Evolutionary conservation across 2,113 vertebrate genomes (phyloP).

Genomic region (Bufo gargarizans): DNA sequence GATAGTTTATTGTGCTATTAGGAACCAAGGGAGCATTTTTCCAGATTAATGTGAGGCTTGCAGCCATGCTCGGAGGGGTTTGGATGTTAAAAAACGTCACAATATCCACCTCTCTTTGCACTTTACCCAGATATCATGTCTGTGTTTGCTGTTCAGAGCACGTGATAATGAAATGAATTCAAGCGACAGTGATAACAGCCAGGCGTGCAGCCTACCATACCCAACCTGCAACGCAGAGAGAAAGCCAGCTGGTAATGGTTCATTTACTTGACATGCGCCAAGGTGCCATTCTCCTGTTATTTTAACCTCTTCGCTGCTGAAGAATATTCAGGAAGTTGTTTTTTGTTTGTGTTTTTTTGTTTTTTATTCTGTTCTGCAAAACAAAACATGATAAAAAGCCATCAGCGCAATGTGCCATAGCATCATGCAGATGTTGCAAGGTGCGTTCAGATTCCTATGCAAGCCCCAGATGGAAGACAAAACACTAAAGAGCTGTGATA

Average conservation of each 20-base stretch:
- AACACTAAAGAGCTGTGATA: conserved; percentile 64
- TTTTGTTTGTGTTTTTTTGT: neutral
- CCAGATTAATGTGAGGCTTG: conserved; percentile 1
- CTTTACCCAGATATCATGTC: neutral
- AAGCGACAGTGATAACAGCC: conserved; percentile 14
- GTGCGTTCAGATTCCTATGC: conserved; percentile 69
- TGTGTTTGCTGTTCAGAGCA: neutral
- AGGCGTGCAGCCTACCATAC: conserved; percentile 5
- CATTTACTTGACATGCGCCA: conserved; percentile 17
- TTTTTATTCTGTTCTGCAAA: conserved; percentile 8
- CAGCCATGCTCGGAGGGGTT: neutral
- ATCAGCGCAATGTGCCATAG: conserved; percentile 30
- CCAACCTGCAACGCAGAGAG: neutral
- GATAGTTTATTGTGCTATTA: conserved; percentile 34
- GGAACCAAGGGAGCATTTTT: conserved; percentile 26
- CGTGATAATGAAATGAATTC: conserved; percentile 42
- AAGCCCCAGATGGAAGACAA: conserved; percentile 67
- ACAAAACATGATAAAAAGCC: conserved; percentile 26
- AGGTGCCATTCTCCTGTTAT: conserved; percentile 7
- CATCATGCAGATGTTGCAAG: conserved; percentile 52
- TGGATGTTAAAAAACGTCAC: conserved; percentile 12
- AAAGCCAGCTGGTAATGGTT: conserved; percentile 16
- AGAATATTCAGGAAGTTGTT: conserved; percentile 4
- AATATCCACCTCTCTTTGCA: conserved; percentile 20
- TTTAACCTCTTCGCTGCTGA: conserved; percentile 30